phyloP scores from a whole-genome alignment of 1,140 invertebrate species.

The Paramacrobiotus metropolitanus region DNA sequence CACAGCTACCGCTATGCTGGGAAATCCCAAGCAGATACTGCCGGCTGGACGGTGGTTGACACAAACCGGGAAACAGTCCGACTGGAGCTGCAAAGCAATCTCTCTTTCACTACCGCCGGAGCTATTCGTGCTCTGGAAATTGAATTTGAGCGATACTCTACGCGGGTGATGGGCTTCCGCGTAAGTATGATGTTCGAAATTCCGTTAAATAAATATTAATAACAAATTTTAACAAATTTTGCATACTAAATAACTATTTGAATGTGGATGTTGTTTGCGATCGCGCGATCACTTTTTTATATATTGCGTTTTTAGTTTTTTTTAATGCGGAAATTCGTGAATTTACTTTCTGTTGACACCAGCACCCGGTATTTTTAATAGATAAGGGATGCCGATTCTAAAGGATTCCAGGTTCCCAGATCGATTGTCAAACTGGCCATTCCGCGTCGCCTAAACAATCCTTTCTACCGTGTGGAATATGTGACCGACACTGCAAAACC shows the following conservation, averaged over 20 bases:
- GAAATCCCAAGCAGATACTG: too few species aligned
- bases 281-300: neutral
- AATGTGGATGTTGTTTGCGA: too few species aligned
- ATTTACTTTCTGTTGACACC: neutral
- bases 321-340: neutral
- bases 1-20: too few species aligned
- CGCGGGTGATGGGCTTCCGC: neutral
- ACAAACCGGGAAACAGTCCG: too few species aligned
- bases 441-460: neutral
- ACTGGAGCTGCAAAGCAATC: neutral
- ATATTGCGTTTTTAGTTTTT: neutral
- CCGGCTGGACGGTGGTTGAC: too few species aligned
- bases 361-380: neutral
- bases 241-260: too few species aligned
- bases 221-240: too few species aligned
- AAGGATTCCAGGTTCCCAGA: neutral
- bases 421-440: neutral
- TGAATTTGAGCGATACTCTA: neutral
- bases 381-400: neutral
- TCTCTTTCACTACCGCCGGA: neutral
- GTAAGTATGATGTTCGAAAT: neutral
- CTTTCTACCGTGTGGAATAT: neutral
- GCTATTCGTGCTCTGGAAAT: neutral
- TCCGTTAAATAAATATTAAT: neutral
- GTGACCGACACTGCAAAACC: neutral